Evolutionary conservation across 2,888 invertebrate genomes (phyloP).

Genomic region (Tenthredo notha): DNA sequence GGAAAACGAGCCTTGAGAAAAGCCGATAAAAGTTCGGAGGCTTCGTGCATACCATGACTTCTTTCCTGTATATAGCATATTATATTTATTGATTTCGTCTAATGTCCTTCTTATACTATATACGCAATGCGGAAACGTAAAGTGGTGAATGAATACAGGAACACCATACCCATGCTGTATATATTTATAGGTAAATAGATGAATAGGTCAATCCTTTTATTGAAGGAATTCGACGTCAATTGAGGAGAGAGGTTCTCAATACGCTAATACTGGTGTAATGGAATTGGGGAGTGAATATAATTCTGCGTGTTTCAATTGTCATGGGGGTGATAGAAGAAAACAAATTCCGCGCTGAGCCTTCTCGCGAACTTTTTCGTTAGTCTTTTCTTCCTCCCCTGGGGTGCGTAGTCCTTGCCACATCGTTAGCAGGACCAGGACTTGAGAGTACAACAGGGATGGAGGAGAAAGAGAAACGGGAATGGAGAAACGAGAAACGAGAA

Average conservation of each 20-base stretch:
- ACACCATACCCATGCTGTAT: background rate
- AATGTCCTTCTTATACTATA: conserved; percentile 34
- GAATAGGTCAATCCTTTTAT: background rate
- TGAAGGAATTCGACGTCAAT: background rate
- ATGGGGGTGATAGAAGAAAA: background rate
- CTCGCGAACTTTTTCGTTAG: conserved; percentile 38
- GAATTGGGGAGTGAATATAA: background rate
- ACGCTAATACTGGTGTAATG: background rate
- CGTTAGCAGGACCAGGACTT: conserved; percentile 36
- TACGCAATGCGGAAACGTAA: conserved; percentile 38
- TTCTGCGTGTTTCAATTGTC: background rate
- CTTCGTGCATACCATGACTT: conserved; percentile 13
- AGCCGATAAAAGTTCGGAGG: conserved; percentile 39
- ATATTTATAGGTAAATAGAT: background rate
- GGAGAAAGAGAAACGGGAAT: background rate
- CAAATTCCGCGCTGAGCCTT: background rate
- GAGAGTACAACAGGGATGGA: conserved; percentile 6
- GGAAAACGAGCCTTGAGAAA: conserved; percentile 43
- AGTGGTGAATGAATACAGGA: background rate
- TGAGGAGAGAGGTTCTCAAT: background rate
- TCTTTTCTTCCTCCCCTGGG: background rate
- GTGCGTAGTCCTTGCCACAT: conserved; percentile 22
- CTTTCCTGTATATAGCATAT: background rate
- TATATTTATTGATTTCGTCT: conserved; percentile 33
- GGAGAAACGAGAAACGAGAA: background rate